A percentile compares a stretch with the other conserved stretches of the same genome.
phyloP scores from a whole-genome alignment of 2,888 invertebrate species.

The Acanthococcus lagerstroemiae region DNA sequence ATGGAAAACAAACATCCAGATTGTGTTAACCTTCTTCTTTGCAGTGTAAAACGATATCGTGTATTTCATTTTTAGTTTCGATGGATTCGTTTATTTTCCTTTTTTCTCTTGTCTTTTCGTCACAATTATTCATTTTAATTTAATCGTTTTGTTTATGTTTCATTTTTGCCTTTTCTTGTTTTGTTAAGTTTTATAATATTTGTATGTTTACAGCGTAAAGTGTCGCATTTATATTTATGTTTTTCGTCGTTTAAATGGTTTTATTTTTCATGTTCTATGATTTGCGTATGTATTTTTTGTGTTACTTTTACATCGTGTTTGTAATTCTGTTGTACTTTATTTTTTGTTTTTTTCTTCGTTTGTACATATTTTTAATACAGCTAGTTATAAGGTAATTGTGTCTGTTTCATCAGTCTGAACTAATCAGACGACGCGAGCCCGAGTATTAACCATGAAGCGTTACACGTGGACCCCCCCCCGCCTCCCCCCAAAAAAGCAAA shows the following conservation, averaged over 20 bases:
- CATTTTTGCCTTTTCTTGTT: constrained; percentile 1
- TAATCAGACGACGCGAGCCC: no score
- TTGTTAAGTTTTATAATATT: not conserved
- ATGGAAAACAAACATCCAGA: not conserved
- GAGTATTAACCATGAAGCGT: no score
- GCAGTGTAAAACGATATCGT: not conserved
- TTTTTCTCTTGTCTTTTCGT: not conserved
- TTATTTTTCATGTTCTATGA: not conserved
- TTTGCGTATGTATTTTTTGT: constrained; percentile 9
- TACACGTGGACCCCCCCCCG: no score
- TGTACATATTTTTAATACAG: constrained; percentile 27
- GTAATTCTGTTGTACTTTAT: constrained; percentile 24
- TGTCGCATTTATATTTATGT: constrained; percentile 13
- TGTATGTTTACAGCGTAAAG: not conserved
- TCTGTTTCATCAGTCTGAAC: no score
- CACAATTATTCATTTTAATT: not conserved
- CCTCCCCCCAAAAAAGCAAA: no score
- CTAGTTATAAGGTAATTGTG: constrained; percentile 20
- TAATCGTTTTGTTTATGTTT: not conserved
- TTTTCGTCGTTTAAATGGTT: not conserved
- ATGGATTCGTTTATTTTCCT: not conserved
- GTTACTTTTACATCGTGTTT: constrained; percentile 5
- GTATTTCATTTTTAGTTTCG: constrained; percentile 5
- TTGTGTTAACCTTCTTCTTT: not conserved
- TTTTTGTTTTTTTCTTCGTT: not conserved